Conservation (phyloP, 2,888 invertebrate species). For the Argyresthia goedartella region DNA sequence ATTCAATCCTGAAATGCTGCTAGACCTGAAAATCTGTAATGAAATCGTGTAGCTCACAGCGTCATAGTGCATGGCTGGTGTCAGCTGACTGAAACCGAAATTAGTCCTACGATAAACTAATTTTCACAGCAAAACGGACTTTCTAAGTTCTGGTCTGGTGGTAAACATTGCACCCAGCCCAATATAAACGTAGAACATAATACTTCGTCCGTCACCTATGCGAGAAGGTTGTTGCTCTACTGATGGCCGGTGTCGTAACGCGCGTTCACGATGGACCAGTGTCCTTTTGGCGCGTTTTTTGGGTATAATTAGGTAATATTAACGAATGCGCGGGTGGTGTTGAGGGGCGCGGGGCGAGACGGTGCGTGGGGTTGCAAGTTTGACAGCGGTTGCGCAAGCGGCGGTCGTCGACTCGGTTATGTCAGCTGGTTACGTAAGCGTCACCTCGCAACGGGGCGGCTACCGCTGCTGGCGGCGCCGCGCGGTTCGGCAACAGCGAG, state of each 20-base stretch:
- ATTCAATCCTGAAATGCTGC: too few relatives aligned
- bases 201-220: conserved; percentile 28
- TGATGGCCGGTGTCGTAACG: conserved; percentile 51
- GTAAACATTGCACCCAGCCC: too few relatives aligned
- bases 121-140: too few relatives aligned
- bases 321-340: conserved; percentile 21
- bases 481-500: neutral
- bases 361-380: conserved; percentile 63
- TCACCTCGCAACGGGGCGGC: conserved; percentile 60
- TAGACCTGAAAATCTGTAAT: too few relatives aligned
- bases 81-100: too few relatives aligned
- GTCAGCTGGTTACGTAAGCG: conserved; percentile 66
- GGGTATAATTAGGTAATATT: conserved; percentile 61
- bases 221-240: conserved; percentile 49
- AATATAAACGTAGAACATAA: neutral
- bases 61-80: too few relatives aligned
- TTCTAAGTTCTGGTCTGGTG: too few relatives aligned
- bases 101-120: too few relatives aligned
- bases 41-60: too few relatives aligned
- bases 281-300: conserved; percentile 61
- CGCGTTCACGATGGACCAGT: conserved; percentile 35
- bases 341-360: conserved; percentile 31
- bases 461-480: conserved; percentile 16
- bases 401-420: conserved; percentile 70
- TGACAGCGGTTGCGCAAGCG: conserved; percentile 58